phyloP scores from a whole-genome alignment of 2,888 invertebrate species.

The Euproctis similis region DNA sequence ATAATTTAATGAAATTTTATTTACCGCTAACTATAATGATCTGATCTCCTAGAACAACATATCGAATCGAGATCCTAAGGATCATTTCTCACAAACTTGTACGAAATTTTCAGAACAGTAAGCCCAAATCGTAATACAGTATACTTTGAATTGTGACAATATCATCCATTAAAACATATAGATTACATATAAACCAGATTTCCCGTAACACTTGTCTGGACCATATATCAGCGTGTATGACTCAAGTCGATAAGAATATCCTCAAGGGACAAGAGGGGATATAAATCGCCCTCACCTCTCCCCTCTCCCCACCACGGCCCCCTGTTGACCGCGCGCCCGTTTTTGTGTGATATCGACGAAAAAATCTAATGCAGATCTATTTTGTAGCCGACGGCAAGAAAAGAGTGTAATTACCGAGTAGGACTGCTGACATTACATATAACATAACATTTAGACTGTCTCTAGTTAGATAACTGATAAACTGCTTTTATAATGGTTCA shows the following conservation, averaged over 20 bases:
- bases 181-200: constrained; percentile 35
- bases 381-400: constrained; percentile 17
- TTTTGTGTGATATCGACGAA: constrained; percentile 24
- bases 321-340: constrained; percentile 24
- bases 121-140: too few species aligned
- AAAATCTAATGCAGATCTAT: constrained; percentile 18
- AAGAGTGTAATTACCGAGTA: constrained; percentile 14
- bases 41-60: too few species aligned
- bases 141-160: too few species aligned
- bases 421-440: neutral
- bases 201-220: constrained; percentile 24
- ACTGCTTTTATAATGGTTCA: too few species aligned
- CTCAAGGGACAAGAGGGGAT: constrained; percentile 41
- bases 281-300: constrained; percentile 33
- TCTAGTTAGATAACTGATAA: too few species aligned
- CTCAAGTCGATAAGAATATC: constrained; percentile 41
- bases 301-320: constrained; percentile 5
- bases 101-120: too few species aligned
- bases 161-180: too few species aligned
- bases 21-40: too few species aligned
- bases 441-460: too few species aligned
- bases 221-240: constrained; percentile 45
- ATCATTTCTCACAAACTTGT: too few species aligned
- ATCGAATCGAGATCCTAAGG: too few species aligned
- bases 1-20: too few species aligned